Evolutionary conservation across 1,140 invertebrate genomes (phyloP), one percentile per base, ranked within the genome.

Genomic region (Papilio xuthus): DNA sequence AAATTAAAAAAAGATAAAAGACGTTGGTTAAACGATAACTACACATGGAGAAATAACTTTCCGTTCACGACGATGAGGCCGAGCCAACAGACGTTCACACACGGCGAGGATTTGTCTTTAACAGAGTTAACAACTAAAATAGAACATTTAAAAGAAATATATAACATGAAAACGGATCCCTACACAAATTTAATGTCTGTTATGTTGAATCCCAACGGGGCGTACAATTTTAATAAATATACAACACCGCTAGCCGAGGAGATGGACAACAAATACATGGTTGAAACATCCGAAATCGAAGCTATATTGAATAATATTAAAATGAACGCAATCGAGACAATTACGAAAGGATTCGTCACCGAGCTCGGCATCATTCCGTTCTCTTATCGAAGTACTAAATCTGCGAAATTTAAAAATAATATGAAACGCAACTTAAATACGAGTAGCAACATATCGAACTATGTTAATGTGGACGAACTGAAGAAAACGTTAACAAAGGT

Each of bases 261-360:
- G 47, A 20, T 37, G 26, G 79, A 83, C 20, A 60, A 83, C 20
- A 60, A 76, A 60, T 56, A 76, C 41, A 71, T 81, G 44, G 42
- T 73, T 12, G 84, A 82, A 8, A 88, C 84, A n/a, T 82, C 84
- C 15, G 76, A 87, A 81, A 84, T 92, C 69, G 88, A 90, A 83
- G 82, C 75, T 13, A 60, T 89, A 50, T 82, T 91, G 9, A 85
- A 88, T 78, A 83, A 84, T 41, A 86, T 92, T 13, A 93, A 90
- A 82, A 77, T 81, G 28, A 88, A 81, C 81, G 84, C 88, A 56
- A 72, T 88, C 13, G 47, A 88, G 77, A 86, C 83, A 70, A 79
- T 89, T n/a, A 50, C 82, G 8, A 80, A 85, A 42, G 79, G 88
- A 9, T 80, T 78, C 28, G 20, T 90, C 20, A 79, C 81, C 2